Percentiles rank a stretch among this genome's conserved stretches.
These are phyloP conservation scores for Lagodon rhomboides DNA, from an alignment of 2,797 vertebrate species.

Conservation along the genomic window DNA sequence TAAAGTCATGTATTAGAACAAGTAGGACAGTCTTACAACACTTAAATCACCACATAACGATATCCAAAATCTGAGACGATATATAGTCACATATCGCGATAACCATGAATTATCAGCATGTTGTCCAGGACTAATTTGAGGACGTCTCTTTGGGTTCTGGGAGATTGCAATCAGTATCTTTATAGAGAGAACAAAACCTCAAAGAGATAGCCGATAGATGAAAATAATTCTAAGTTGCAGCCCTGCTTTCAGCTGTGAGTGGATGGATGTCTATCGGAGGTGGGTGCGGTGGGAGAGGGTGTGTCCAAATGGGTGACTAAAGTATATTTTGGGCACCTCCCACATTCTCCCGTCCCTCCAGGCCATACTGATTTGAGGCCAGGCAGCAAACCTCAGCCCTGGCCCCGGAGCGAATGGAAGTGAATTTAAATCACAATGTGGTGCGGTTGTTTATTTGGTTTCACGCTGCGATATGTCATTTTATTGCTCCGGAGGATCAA, in stretches of 20 bases:
- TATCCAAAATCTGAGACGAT: no score
- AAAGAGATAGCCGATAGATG: not conserved
- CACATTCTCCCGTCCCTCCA: conserved; percentile 52
- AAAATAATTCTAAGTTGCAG: not conserved
- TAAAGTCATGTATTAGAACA: no score
- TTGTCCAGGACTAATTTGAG: not conserved
- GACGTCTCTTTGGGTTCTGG: not conserved
- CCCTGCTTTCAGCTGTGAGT: conserved; percentile 1
- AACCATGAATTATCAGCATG: no score
- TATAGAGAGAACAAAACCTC: not conserved
- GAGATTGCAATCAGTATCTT: not conserved
- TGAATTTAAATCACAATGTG: conserved; percentile 68
- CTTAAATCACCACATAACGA: no score
- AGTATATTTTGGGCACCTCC: conserved; percentile 73
- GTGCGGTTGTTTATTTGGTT: conserved; percentile 76
- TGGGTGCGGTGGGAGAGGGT: conserved; percentile 52
- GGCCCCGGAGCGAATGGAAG: conserved; percentile 48
- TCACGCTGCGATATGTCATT: conserved; percentile 62
- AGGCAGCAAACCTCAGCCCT: conserved; percentile 61
- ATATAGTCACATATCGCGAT: no score
- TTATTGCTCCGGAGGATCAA: conserved; percentile 59
- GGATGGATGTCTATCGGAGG: conserved; percentile 45
- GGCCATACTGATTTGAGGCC: conserved; percentile 63
- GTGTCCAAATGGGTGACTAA: conserved; percentile 48
- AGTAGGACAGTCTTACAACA: no score